Evolutionary conservation across 2,888 invertebrate genomes (phyloP).

Genomic region (Tethea ocularis): DNA sequence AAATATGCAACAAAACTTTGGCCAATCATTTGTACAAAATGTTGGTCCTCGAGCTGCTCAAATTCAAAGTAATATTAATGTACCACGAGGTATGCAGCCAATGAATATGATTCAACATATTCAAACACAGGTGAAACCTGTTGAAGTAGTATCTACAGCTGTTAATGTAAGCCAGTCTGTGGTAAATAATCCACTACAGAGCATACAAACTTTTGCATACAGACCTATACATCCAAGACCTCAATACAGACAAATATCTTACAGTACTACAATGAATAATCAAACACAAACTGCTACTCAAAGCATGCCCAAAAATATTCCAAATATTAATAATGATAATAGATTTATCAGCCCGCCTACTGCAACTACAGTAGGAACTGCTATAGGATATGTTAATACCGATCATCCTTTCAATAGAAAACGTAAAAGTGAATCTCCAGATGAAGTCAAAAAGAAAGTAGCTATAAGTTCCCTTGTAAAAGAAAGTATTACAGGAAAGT

Average conservation of each 20-base stretch:
- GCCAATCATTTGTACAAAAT: constrained; percentile 34
- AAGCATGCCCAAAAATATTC: constrained; percentile 9
- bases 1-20: constrained; percentile 21
- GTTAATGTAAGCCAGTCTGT: constrained; percentile 14
- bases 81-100: constrained; percentile 15
- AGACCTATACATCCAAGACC: constrained; percentile 65
- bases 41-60: constrained; percentile 30
- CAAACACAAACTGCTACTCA: constrained; percentile 12
- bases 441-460: constrained; percentile 56
- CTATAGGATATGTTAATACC: constrained; percentile 22
- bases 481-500: constrained; percentile 21
- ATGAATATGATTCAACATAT: constrained; percentile 19
- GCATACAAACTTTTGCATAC: constrained; percentile 45
- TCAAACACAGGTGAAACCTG: constrained; percentile 21
- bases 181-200: constrained; percentile 24
- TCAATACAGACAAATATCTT: constrained; percentile 22
- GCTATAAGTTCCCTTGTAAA: constrained; percentile 28
- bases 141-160: constrained; percentile 17
- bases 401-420: constrained; percentile 47
- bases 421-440: constrained; percentile 72
- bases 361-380: constrained; percentile 23
- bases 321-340: constrained; percentile 17
- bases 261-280: constrained; percentile 15
- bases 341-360: constrained; percentile 20
- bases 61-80: constrained; percentile 21